Base-by-base conservation (phyloP, 2,888 invertebrate genomes). In the Andrena trimmerana region DNA sequence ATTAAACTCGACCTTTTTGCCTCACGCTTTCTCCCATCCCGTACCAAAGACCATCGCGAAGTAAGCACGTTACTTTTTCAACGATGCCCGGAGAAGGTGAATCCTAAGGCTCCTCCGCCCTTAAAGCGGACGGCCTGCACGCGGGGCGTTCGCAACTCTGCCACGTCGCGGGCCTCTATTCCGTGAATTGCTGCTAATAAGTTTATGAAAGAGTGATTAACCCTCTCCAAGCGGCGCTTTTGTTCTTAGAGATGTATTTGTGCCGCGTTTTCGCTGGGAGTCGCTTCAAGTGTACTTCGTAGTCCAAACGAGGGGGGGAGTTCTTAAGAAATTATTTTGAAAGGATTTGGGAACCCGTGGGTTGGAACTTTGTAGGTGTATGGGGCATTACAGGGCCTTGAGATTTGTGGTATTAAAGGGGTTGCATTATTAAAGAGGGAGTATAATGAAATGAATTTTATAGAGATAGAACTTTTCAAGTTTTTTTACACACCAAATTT, bases 1-100 rank as follows among this genome's bases (percentile, higher is more conserved):
- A 86, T 88, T 81, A 88, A 83, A 31, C 78, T 67, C 68, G 63
- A 78, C 72, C 78, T 88, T 86, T 83, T 85, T 57, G 52, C 60
- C 67, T 60, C 66, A 50, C 78, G 65, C 76, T 83, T 85, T 83
- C 78, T 69, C n/a, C 65, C 77, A 33, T 59, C 20, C 4, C 60
- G 73, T 65, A 36, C 75, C 69, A 85, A 87, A 88, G 80, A 68
- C 60, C 65, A 42, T 42, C 57, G 71, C 62, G 65, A 60, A 13
- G 63, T 63, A 73, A 84, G 67, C 76, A 36, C 24, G 66, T 77
- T 77, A 84, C 68, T 69, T 80, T 71, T 84, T 75, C 48, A 60
- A 71, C 75, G 68, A 20, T 42, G 16, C 31, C 54, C 54, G 20
- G 42, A 16, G 52, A 63, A 33, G 48, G 63, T 50, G 71, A 79